These are phyloP conservation scores for Odontocerum albicorne DNA, from an alignment of 2,888 invertebrate genomes.

Conservation along the genomic window DNA sequence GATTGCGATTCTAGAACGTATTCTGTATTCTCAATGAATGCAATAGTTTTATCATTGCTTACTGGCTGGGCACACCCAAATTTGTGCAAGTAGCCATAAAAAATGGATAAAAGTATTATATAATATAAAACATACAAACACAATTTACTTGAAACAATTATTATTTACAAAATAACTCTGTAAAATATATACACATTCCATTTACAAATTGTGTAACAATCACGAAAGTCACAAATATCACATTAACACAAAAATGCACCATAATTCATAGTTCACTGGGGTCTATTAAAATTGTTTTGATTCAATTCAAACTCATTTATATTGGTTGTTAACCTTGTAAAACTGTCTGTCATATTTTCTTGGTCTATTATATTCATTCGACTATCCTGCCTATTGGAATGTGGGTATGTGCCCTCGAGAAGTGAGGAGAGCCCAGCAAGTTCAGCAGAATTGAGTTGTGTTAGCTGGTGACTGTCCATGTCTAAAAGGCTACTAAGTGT, in stretches of 20 bases:
- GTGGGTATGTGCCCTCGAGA: constrained; percentile 36
- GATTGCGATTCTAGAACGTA: no score
- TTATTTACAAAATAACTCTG: constrained; percentile 17
- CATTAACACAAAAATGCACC: not conserved
- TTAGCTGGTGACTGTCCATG: constrained; percentile 38
- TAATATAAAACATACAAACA: not conserved
- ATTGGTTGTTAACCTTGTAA: constrained; percentile 53
- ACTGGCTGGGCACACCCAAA: no score
- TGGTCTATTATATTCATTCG: constrained; percentile 39
- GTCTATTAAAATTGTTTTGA: constrained; percentile 1
- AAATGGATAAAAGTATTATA: no score
- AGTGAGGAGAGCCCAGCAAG: constrained; percentile 50
- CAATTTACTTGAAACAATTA: constrained; percentile 5
- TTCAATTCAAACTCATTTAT: no score
- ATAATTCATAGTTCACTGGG: not conserved
- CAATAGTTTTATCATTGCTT: no score
- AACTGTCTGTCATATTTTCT: constrained; percentile 57
- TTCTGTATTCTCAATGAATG: no score
- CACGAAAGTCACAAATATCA: not conserved
- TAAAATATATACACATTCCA: constrained; percentile 13
- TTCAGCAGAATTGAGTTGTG: constrained; percentile 55
- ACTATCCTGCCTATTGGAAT: constrained; percentile 12
- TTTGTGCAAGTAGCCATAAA: no score
- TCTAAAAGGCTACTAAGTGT: constrained; percentile 27
- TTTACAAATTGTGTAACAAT: constrained; percentile 1